Base-by-base conservation (phyloP, 1,140 invertebrate genomes). In the Aphidius ervi region DNA sequence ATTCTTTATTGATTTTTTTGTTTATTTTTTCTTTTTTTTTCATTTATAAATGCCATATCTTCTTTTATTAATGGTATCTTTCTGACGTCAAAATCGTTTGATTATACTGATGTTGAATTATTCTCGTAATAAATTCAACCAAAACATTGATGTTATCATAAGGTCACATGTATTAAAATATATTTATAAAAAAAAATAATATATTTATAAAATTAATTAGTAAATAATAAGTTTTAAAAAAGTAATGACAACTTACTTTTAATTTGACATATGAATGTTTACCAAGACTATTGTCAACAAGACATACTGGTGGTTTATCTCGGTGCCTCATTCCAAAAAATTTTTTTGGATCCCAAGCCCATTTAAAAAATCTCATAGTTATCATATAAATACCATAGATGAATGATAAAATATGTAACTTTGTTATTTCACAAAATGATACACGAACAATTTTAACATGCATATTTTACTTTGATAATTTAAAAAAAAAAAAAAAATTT, bases 191-290 rank as follows among this genome's bases (percentile, higher is more conserved):
- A 31, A 23, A 3, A 4, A 31, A 31, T 31, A 31, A 31, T 31
- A 31, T 3, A 31, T 3, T 16, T 31, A 31, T 43, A 50, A 54
- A 47, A 3, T 46, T 39, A 57, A 48, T 37, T 20, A 46, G n/a
- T 9, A 10, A 56, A 45, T 58, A 16, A 16, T 16, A 16, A 16
- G 16, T 16, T 16, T 9, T 46, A 63, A 57, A 54, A 46, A 20
- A 9, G 6, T 4, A 59, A 23, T 63, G 60, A 59, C 54, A 65
- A 73, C 69, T 80, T 77, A 86, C 87, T 78, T 85, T 85, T 16
- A 88, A 72, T 76, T 88, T 87, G 10, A 87, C 78, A 66, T 86
- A 87, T 57, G 81, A 84, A 74, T 88, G 86, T 61, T 79, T 79
- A 23, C 86, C 87, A 61, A 86, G 72, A 9, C 73, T 75, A 9